Base-by-base conservation (phyloP, 2,113 vertebrate species). In the Hirundichthys speculiger region DNA sequence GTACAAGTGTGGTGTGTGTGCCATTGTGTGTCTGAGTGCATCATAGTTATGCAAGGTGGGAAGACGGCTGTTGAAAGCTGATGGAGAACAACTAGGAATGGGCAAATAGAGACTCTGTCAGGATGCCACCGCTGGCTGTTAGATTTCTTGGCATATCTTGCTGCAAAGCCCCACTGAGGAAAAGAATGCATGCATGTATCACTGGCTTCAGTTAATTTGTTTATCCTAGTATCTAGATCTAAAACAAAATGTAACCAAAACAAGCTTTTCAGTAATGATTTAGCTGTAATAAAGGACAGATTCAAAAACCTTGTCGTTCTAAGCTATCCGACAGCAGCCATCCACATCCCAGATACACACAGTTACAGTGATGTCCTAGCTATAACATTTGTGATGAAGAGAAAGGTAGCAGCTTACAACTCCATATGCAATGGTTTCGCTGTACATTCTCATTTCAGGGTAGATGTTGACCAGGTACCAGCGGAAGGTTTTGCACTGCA, bases 391-490 rank as follows among this genome's bases (percentile, higher is more conserved):
- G 49, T 30, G 57, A 79, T 48, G 69, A 68, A 55, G 40, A 56
- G 24, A n/a, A 42, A 64, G 27, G 20, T 4, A 8, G 10, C 2
- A 34, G 53, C 96, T 97, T 93, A 99, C 97, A 90, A 95, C 92
- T 41, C 98, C 98, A 0, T 99, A 99, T 74, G 96, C 96, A 0
- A 97, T 77, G 24, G 93, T 99, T 75, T 99, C 97, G 0, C 95
- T 94, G 75, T 99, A 98, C 95, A 96, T 97, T 80, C 96, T 95
- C 98, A 99, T 98, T 86, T 98, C 96, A 0, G 98, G 95, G 79
- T 99, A 99, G 75, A 98, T 96, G 16, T 94, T 98, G 89, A 98
- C 96, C 77, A 99, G 94, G 64, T 99, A 99, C 98, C 98, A 99
- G 13, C 96, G 92, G 67, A 99, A 99, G 5, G 96, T 98, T 91